phyloP scores from a whole-genome alignment of 2,888 invertebrate genomes.

The Drosophila tanythrix region DNA sequence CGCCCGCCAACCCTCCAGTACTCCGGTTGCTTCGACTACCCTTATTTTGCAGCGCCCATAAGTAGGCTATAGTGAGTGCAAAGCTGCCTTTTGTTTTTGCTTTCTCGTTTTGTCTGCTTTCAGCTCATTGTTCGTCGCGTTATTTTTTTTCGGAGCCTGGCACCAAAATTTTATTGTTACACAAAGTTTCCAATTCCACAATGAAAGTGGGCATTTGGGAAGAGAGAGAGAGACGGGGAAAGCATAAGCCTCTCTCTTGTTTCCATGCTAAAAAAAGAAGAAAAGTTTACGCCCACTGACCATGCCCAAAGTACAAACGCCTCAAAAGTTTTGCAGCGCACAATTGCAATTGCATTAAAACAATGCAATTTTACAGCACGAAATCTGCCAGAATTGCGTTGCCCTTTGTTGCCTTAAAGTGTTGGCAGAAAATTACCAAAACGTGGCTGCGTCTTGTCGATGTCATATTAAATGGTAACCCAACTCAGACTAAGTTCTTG shows the following conservation, averaged over 20 bases:
- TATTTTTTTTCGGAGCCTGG: constrained; percentile 18
- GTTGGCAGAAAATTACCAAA: no score
- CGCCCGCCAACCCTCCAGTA: not conserved
- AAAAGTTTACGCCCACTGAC: constrained; percentile 39
- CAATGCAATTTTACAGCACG: constrained; percentile 46
- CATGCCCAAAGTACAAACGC: constrained; percentile 26
- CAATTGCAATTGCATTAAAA: constrained; percentile 64
- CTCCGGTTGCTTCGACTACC: not conserved
- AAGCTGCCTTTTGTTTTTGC: constrained; percentile 40
- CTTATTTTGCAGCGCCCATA: constrained; percentile 33
- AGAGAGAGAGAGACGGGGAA: not conserved
- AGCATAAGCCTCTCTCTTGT: not conserved
- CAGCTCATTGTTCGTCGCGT: constrained; percentile 24
- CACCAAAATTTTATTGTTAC: constrained; percentile 64
- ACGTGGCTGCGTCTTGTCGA: not conserved
- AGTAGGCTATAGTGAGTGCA: constrained; percentile 49
- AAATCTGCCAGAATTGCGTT: constrained; percentile 22
- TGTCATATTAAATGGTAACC: not conserved
- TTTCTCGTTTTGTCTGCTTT: constrained; percentile 26
- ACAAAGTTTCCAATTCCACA: constrained; percentile 69
- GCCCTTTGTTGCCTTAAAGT: constrained; percentile 35
- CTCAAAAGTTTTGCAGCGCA: constrained; percentile 49
- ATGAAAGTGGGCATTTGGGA: constrained; percentile 33
- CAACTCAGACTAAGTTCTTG: not conserved
- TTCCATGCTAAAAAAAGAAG: constrained; percentile 12